Conservation (phyloP, 2,113 vertebrate genomes). For the Hassar affinis region DNA sequence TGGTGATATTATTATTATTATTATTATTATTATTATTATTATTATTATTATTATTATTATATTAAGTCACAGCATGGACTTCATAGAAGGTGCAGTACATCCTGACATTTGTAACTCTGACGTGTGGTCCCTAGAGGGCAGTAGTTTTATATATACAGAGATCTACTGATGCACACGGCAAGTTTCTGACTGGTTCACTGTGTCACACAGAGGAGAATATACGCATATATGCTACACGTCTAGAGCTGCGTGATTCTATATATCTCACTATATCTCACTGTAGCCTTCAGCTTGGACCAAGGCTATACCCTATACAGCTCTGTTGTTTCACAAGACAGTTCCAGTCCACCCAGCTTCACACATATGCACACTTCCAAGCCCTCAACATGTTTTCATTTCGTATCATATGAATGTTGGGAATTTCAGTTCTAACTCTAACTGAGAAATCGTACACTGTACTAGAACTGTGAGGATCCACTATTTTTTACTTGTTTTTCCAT, state of each 20-base stretch:
- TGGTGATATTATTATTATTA: background rate
- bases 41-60: background rate
- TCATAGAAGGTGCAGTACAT: background rate
- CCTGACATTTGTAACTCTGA: background rate
- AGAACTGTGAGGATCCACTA: background rate
- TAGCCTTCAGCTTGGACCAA: background rate
- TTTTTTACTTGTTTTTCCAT: too few species aligned
- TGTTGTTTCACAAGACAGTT: slow-evolving; percentile 27
- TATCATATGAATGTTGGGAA: background rate
- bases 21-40: background rate
- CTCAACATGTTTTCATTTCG: slow-evolving; percentile 30
- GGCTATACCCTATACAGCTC: background rate
- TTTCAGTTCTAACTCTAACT: background rate
- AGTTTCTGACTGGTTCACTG: background rate
- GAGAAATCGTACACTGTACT: background rate
- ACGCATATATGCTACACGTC: background rate
- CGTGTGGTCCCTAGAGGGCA: slow-evolving; percentile 29
- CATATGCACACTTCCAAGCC: background rate
- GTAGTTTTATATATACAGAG: background rate
- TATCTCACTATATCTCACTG: slow-evolving; percentile 15
- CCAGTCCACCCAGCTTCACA: background rate
- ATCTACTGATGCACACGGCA: background rate
- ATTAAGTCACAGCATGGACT: background rate
- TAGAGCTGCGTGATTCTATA: background rate
- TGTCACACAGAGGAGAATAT: background rate